These are phyloP conservation scores for Calonectris borealis DNA, from an alignment of 2,113 vertebrate species.

Conservation along the genomic window DNA sequence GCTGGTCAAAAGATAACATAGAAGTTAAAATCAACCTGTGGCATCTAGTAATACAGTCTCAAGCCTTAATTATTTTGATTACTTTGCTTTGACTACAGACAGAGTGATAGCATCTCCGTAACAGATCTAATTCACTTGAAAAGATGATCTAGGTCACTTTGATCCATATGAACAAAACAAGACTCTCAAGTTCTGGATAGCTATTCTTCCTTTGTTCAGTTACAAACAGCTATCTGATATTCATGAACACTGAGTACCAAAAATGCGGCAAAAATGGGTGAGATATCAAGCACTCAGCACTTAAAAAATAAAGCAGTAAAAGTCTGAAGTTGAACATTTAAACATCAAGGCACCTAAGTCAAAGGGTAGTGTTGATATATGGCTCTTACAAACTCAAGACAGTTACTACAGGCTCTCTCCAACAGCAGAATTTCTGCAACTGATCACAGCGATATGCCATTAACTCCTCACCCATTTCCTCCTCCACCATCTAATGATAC, in stretches of 20 bases:
- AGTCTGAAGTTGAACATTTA: neutral
- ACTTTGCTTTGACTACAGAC: neutral
- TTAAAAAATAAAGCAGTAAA: neutral
- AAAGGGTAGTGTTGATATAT: neutral
- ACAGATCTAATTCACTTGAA: neutral
- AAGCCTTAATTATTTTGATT: neutral
- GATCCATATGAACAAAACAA: neutral
- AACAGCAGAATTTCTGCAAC: conserved; percentile 32
- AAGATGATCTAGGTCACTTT: conserved; percentile 4
- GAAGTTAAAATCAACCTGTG: neutral
- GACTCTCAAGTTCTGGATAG: neutral
- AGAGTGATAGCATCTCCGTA: neutral
- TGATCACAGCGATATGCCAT: conserved; percentile 9
- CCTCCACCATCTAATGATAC: conserved; percentile 1
- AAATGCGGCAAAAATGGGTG: neutral
- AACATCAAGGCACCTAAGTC: neutral
- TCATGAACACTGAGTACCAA: neutral
- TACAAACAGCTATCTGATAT: neutral
- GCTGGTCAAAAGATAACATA: neutral
- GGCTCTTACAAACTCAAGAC: neutral
- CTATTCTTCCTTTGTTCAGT: neutral
- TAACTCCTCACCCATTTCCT: conserved; percentile 35
- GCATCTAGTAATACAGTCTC: neutral
- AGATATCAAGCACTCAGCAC: neutral
- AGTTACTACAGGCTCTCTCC: neutral